Evolutionary conservation across 1,140 invertebrate species (phyloP), one percentile per base, ranked within the genome.

Genomic region (Drosophila kepulauana): DNA sequence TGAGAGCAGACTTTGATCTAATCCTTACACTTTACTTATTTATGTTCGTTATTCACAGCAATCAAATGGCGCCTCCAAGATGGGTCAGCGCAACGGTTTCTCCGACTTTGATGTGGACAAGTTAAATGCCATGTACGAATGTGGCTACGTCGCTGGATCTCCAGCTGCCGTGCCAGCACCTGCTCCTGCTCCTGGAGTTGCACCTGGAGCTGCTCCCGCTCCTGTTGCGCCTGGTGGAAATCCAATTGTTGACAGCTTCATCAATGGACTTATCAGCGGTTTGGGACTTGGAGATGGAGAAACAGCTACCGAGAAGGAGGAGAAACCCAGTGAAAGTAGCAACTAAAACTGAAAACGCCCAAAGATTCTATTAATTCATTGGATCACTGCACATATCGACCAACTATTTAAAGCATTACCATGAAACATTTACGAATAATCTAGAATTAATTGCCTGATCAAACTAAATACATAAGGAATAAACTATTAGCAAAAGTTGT

Each of bases 101-200:
- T 96, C 96, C 46, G 93, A 93, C n/a, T 94, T 94, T 0, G 96
- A 97, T 81, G 94, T 97, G 10, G 94, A 94, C 67, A 97, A 97
- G 91, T 93, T 97, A n/a, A 95, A 95, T 46, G 93, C 93, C 61
- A 97, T 97, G 96, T 97, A 97, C 89, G 95, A 95, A 62, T 97
- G 96, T 20, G 78, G 82, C n/a, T 71, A 71, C 13, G 56, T 46
- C 1, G 63, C 59, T 5, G 71, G 65, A 20, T 15, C 46, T 33
- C 67, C 74, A 46, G 78, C 8, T 13, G 46, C 25, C 20, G 62
- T 41, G 5, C 52, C 81, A 0, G 51, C 41, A 13, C 52, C 78
- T 8, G 35, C 8, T 1, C 48, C 74, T 10, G 51, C 28, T 8
- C 58, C 57, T 15, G 67, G 46, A 2, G 10, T 35, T n/a, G 43